phyloP scores from a whole-genome alignment of 2,888 invertebrate species.

The Tuta absoluta region DNA sequence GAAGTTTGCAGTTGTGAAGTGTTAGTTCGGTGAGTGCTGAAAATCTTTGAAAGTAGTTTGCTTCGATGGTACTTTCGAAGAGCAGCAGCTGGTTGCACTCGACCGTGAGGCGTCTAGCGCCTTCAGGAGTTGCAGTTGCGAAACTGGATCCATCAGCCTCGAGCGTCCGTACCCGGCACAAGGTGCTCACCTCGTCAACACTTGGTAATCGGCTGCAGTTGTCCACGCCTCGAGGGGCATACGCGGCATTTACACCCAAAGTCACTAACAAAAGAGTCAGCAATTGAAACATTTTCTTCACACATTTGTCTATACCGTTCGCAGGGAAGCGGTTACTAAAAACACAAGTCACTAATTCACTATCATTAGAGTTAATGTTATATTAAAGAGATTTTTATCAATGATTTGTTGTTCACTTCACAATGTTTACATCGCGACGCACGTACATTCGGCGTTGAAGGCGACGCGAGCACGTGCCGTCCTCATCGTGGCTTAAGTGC shows the following conservation, averaged over 20 bases:
- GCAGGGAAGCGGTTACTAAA: conserved; percentile 45
- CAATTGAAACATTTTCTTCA: conserved; percentile 76
- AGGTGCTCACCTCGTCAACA: conserved; percentile 78
- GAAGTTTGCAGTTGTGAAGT: conserved; percentile 89
- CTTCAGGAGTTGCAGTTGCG: conserved; percentile 83
- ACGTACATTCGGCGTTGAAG: conserved; percentile 58
- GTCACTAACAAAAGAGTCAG: conserved; percentile 77
- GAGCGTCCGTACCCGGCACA: conserved; percentile 86
- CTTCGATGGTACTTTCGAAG: conserved; percentile 89
- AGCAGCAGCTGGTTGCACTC: conserved; percentile 89
- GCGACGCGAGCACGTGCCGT: conserved; percentile 65
- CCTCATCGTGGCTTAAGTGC: conserved; percentile 71
- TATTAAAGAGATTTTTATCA: conserved; percentile 51
- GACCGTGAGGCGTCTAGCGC: conserved; percentile 86
- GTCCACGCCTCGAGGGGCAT: conserved; percentile 68
- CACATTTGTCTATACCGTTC: conserved; percentile 68
- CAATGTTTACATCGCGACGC: conserved; percentile 75
- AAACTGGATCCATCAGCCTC: conserved; percentile 85
- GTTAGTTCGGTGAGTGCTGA: conserved; percentile 88
- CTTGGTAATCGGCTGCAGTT: conserved; percentile 63
- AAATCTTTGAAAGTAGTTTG: conserved; percentile 87
- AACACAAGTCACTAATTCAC: conserved; percentile 52
- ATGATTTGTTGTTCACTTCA: conserved; percentile 56
- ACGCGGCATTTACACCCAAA: conserved; percentile 74
- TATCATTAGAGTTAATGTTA: conserved; percentile 47